Evolutionary conservation across 2,113 vertebrate species (phyloP).

Genomic region (Grammomys surdaster): DNA sequence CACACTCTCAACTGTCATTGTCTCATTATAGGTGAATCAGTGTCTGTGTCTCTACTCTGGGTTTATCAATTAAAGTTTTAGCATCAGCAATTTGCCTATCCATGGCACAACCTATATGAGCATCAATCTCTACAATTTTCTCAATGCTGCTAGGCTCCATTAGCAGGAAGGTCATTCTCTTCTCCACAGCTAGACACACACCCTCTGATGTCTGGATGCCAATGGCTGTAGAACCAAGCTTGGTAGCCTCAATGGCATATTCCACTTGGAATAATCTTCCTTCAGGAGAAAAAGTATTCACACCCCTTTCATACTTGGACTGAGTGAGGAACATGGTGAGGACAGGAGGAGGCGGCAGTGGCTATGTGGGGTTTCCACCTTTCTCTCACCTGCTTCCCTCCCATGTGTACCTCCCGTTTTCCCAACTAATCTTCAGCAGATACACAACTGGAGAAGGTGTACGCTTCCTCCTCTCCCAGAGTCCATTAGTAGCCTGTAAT

Average conservation of each 20-base stretch:
- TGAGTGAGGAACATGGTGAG: too few species aligned
- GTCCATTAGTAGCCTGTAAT: background rate
- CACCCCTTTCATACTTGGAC: too few species aligned
- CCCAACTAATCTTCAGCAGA: background rate
- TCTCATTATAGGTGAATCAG: conserved; percentile 99
- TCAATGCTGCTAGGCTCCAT: conserved; percentile 99
- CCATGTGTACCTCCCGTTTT: background rate
- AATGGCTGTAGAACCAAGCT: conserved; percentile 98
- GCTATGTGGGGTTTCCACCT: too few species aligned
- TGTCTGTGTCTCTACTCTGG: conserved; percentile 99
- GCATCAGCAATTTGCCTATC: conserved; percentile 98
- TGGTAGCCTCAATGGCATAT: too few species aligned
- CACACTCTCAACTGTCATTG: conserved; percentile 98
- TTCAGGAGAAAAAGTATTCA: too few species aligned
- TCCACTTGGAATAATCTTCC: too few species aligned
- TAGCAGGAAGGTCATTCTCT: conserved; percentile 97
- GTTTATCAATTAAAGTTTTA: conserved; percentile 99
- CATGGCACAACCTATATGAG: conserved; percentile 98
- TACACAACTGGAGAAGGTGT: background rate
- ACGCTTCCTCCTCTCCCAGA: background rate
- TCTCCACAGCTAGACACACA: conserved; percentile 97
- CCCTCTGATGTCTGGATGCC: conserved; percentile 98
- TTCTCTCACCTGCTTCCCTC: background rate
- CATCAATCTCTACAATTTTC: conserved; percentile 98
- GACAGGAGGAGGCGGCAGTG: too few species aligned